Conservation (phyloP, 2,113 vertebrate species). For the Carassius gibelio region DNA sequence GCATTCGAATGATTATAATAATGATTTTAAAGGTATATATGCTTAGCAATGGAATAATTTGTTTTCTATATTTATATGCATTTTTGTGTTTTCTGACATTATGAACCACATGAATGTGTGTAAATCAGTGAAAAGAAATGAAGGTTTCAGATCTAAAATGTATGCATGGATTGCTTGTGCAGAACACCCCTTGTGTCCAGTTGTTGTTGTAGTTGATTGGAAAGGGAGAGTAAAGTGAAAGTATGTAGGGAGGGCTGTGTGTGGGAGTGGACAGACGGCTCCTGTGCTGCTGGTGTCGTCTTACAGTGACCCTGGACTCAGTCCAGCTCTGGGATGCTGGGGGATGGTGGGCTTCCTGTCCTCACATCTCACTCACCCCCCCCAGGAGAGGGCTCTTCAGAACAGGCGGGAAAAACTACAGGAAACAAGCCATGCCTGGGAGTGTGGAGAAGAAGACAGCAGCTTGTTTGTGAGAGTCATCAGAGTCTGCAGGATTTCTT, state of each 20-base stretch:
- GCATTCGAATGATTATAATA: no score
- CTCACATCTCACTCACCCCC: conserved; percentile 16
- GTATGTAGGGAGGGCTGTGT: neutral
- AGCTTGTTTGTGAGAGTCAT: conserved; percentile 26
- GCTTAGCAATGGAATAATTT: no score
- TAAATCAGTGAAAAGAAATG: no score
- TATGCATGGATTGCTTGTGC: no score
- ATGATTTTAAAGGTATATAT: no score
- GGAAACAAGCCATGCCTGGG: conserved; percentile 70
- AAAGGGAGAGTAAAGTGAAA: conserved; percentile 34
- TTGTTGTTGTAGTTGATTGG: neutral
- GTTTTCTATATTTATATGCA: no score
- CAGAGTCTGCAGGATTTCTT: neutral
- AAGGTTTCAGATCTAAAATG: no score
- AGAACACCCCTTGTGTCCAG: no score
- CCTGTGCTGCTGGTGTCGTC: neutral
- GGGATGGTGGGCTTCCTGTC: conserved; percentile 39
- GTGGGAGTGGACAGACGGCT: neutral
- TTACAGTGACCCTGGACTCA: conserved; percentile 44
- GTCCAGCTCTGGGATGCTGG: conserved; percentile 44
- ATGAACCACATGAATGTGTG: no score
- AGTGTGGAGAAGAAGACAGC: conserved; percentile 69
- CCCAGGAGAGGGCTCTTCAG: conserved; percentile 42
- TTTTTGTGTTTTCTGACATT: no score
- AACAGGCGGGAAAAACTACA: conserved; percentile 53